Evolutionary conservation across 2,888 invertebrate genomes (phyloP).

Genomic region (Pheosia tremula): DNA sequence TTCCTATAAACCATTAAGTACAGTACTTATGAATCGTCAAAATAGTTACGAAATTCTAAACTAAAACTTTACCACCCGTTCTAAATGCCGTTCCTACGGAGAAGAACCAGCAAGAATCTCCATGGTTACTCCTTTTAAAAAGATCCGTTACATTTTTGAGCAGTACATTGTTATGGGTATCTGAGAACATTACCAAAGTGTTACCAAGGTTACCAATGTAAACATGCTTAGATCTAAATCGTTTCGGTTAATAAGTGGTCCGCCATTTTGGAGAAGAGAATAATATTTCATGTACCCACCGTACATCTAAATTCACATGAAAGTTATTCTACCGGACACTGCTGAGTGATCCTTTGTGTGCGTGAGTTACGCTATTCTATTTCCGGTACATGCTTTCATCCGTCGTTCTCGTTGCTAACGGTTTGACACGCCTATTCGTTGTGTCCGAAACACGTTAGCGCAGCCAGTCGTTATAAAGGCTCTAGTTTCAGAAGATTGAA

Average conservation of each 20-base stretch:
- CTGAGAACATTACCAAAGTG: too few relatives aligned
- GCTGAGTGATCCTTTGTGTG: background rate
- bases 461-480: background rate
- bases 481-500: background rate
- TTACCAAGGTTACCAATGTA: too few relatives aligned
- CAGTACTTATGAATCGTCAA: too few relatives aligned
- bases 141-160: too few relatives aligned
- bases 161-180: too few relatives aligned
- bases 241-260: background rate
- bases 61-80: too few relatives aligned
- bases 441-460: background rate
- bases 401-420: background rate
- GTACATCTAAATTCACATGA: background rate
- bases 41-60: too few relatives aligned
- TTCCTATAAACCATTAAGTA: too few relatives aligned
- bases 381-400: conserved; percentile 1
- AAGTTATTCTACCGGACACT: background rate
- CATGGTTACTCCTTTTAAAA: too few relatives aligned
- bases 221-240: too few relatives aligned
- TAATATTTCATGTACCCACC: background rate
- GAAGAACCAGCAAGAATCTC: too few relatives aligned
- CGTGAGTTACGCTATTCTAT: background rate
- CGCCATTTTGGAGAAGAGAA: background rate
- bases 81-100: too few relatives aligned
- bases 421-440: background rate